A percentile compares a stretch with the other conserved stretches of the same genome.
Evolutionary conservation across 2,797 vertebrate genomes (phyloP).

Genomic region (Caiman crocodilus): DNA sequence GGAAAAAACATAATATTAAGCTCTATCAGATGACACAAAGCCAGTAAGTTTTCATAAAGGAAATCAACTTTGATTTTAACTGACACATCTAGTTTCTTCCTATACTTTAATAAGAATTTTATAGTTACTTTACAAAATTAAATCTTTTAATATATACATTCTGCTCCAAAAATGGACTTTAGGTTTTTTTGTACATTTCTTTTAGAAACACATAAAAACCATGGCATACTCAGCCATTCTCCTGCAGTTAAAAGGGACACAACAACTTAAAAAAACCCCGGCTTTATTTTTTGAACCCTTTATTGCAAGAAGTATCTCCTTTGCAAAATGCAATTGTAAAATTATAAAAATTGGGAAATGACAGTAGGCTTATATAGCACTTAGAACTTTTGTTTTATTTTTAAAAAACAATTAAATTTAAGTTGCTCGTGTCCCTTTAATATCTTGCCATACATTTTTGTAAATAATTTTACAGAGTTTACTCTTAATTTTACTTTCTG

Average conservation of each 20-base stretch:
- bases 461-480: not conserved
- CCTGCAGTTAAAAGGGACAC: not conserved
- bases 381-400: not conserved
- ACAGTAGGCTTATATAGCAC: not conserved
- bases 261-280: not conserved
- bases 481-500: not conserved
- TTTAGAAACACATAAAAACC: slow-evolving; percentile 49
- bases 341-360: not conserved
- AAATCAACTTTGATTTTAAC: not conserved
- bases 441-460: not conserved
- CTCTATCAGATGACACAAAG: not conserved
- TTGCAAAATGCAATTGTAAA: not conserved
- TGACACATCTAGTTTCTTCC: not conserved
- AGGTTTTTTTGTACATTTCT: slow-evolving; percentile 47
- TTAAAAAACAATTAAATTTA: not conserved
- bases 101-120: slow-evolving; percentile 37
- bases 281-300: not conserved
- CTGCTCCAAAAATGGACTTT: slow-evolving; percentile 24
- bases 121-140: slow-evolving; percentile 47
- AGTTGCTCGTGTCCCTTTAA: not conserved
- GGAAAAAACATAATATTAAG: not conserved
- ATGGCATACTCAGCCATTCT: slow-evolving; percentile 34
- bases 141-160: slow-evolving; percentile 35
- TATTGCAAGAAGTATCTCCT: not conserved
- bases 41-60: not conserved